Conservation (phyloP, 1,140 invertebrate genomes). For the Drosophila novamexicana region DNA sequence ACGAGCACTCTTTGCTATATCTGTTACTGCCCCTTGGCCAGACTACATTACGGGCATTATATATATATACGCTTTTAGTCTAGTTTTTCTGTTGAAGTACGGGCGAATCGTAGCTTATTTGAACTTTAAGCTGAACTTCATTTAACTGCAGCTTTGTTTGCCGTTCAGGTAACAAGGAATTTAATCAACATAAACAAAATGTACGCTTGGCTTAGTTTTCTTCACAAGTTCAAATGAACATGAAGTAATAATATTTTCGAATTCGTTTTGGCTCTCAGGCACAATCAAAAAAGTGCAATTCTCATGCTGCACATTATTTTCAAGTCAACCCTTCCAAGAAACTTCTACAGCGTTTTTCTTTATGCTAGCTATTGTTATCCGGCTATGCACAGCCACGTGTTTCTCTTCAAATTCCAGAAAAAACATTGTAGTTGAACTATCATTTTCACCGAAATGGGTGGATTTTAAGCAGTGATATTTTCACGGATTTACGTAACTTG, state of each 20-base stretch:
- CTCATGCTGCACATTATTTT: not conserved
- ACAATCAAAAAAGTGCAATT: constrained; percentile 2
- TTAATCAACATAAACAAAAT: constrained; percentile 44
- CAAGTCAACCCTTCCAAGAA: not conserved
- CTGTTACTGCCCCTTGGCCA: constrained; percentile 1
- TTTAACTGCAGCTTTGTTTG: constrained; percentile 5
- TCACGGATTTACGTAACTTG: no score
- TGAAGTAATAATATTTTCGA: constrained; percentile 55
- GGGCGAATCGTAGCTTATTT: constrained; percentile 24
- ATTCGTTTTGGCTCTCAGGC: constrained; percentile 4
- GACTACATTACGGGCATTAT: constrained; percentile 28
- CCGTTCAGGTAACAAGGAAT: constrained; percentile 46
- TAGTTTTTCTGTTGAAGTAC: not conserved
- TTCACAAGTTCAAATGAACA: constrained; percentile 18
- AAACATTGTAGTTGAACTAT: no score
- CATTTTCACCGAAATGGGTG: no score
- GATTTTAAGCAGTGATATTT: no score
- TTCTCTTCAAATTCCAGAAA: no score
- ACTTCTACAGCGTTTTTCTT: no score
- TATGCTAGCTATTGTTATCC: no score
- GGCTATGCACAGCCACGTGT: no score
- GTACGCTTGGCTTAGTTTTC: not conserved
- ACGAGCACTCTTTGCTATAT: constrained; percentile 9
- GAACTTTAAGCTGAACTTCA: not conserved
- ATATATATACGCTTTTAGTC: not conserved